Percentiles rank a stretch among this genome's conserved stretches.
Conservation (phyloP, 2,113 vertebrate species). For the Zosterops pallidus region DNA sequence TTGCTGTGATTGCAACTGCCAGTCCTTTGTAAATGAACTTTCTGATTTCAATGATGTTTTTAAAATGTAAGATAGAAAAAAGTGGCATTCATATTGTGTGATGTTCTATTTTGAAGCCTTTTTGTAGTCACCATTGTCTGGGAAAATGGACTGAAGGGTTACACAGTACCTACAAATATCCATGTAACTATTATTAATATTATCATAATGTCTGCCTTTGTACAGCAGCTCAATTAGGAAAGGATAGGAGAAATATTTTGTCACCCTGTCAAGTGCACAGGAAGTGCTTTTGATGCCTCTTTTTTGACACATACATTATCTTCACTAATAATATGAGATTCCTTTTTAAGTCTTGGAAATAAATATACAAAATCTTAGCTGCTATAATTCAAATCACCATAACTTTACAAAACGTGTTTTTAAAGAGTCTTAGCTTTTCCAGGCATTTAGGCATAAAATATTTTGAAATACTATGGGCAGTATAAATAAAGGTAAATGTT, state of each 20-base stretch:
- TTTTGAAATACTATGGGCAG: slow-evolving; percentile 35
- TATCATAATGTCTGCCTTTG: slow-evolving; percentile 86
- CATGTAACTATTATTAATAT: slow-evolving; percentile 93
- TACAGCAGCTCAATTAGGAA: slow-evolving; percentile 87
- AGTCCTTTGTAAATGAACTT: slow-evolving; percentile 99
- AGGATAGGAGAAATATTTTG: slow-evolving; percentile 96
- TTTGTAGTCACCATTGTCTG: slow-evolving; percentile 86
- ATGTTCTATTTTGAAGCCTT: slow-evolving; percentile 91
- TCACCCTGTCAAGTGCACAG: slow-evolving; percentile 92
- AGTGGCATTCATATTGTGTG: slow-evolving; percentile 97
- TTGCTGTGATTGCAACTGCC: slow-evolving; percentile 98
- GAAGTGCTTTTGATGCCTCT: slow-evolving; percentile 84
- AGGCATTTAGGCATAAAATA: slow-evolving; percentile 22
- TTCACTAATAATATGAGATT: slow-evolving; percentile 75
- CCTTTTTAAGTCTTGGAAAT: slow-evolving; percentile 69
- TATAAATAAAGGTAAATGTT: slow-evolving; percentile 30
- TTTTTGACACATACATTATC: slow-evolving; percentile 84
- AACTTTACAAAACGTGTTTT: slow-evolving; percentile 19
- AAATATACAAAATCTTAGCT: slow-evolving; percentile 70
- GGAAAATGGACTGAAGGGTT: slow-evolving; percentile 91
- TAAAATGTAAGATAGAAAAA: slow-evolving; percentile 93
- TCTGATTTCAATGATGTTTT: slow-evolving; percentile 96
- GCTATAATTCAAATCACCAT: not conserved
- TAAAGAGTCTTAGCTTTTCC: slow-evolving; percentile 10
- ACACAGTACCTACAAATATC: slow-evolving; percentile 88